Conservation (phyloP, 2,797 vertebrate species). For the Chelmon rostratus region DNA sequence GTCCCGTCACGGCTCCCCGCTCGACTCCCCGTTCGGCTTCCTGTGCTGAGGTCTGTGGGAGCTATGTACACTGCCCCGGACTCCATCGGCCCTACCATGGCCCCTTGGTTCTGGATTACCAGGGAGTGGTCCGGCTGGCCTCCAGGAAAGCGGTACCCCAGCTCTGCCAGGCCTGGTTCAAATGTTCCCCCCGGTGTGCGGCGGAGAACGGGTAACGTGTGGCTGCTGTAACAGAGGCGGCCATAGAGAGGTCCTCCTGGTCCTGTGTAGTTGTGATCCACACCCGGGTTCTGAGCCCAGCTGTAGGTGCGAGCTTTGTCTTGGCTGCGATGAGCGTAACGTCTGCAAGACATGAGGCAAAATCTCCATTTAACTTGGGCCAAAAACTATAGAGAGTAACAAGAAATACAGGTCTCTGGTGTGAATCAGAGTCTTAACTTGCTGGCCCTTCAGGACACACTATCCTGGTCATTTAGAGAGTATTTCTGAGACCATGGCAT, state of each 20-base stretch:
- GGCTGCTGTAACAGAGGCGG: conserved; percentile 88
- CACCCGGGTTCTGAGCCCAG: conserved; percentile 83
- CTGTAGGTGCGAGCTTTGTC: conserved; percentile 83
- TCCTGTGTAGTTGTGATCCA: conserved; percentile 80
- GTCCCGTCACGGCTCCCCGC: conserved; percentile 83
- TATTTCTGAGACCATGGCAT: background rate
- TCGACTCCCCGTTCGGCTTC: conserved; percentile 84
- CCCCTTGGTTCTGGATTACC: conserved; percentile 88
- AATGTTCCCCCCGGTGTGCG: conserved; percentile 80
- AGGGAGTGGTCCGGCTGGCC: conserved; percentile 86
- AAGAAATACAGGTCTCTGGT: background rate
- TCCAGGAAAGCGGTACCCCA: conserved; percentile 81
- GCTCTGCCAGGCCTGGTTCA: conserved; percentile 81
- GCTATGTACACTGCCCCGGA: conserved; percentile 85
- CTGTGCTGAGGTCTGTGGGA: conserved; percentile 79
- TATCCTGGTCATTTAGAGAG: background rate
- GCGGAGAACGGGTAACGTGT: conserved; percentile 86
- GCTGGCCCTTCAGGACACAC: background rate
- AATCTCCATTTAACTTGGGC: background rate
- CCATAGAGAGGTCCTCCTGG: conserved; percentile 84
- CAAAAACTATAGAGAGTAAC: background rate
- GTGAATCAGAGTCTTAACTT: background rate
- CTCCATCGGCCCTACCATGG: conserved; percentile 83
- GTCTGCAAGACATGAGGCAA: conserved; percentile 73
- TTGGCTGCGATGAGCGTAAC: conserved; percentile 81